Evolutionary conservation across 1,140 invertebrate species (phyloP).

Genomic region (Tetraneura akinire): DNA sequence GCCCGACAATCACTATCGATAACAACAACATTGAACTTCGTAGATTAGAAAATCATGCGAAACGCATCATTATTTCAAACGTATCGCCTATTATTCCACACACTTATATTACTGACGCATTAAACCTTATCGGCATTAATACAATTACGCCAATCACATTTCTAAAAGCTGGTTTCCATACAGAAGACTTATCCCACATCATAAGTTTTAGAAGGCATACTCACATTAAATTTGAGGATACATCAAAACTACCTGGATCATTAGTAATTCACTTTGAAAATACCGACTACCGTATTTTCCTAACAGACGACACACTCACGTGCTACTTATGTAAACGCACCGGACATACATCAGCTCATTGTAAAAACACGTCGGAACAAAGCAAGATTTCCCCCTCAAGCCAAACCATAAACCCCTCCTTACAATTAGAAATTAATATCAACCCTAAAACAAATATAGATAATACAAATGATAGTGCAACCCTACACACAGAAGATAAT

Average conservation of each 20-base stretch:
- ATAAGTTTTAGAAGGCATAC: not conserved
- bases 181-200: not conserved
- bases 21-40: not conserved
- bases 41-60: too few species aligned
- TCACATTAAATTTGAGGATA: not conserved
- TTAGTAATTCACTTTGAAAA: not conserved
- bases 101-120: not conserved
- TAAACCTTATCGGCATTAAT: not conserved
- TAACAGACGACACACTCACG: not conserved
- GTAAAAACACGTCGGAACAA: not conserved
- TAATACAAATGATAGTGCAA: not conserved
- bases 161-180: not conserved
- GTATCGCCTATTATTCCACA: slow-evolving; percentile 11
- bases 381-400: not conserved
- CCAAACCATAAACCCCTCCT: not conserved
- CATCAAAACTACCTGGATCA: not conserved
- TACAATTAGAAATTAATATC: not conserved
- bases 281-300: not conserved
- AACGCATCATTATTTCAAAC: too few species aligned
- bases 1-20: not conserved
- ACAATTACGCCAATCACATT: not conserved
- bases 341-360: not conserved
- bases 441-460: not conserved
- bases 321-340: not conserved
- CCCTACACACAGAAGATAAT: too few species aligned